Base-by-base conservation (phyloP, 64 coral and sea anemone species). In the Montipora capricornis region DNA sequence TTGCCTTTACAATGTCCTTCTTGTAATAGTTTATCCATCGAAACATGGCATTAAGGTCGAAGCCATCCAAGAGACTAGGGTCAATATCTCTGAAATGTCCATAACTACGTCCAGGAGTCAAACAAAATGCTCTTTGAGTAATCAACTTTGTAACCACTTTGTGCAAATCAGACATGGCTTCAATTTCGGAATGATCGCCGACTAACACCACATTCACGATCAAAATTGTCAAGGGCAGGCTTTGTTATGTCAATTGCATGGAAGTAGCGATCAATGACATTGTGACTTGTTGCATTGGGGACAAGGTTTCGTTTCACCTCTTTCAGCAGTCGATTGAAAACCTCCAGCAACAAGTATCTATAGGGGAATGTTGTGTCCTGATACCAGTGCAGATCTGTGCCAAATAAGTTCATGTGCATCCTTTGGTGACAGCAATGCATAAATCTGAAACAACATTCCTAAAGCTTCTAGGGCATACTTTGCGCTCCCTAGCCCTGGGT, bases 111-210 rank as follows among this genome's bases (percentile, higher is more conserved):
- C 75, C 51, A 58, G 87, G 73, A n/a, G 87, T 53, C 51, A 20
- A 69, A 58, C 45, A 44, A 24, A 89, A 89, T 53, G 87, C 74
- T 89, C 52, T 89, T 44, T 77, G 5, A 20, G 70, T 26, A 46
- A 78, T 22, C 48, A 89, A 58, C 71, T 89, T 73, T 78, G 19
- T 47, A 29, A 89, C 73, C 47, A 89, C 11, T 70, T 89, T 89
- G 19, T 50, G 79, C 79, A 81, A 81, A 81, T 81, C 79, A 81
- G 46, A 20, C 53, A 0, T 81, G 8, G 79, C n/a, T 76, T 47
- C 82, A 57, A 80, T 67, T 71, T 66, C 57, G 26, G 84, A 71
- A 84, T 92, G 90, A 92, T 74, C 80, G 80, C 74, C 50, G 84
- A 74, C 67, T 76, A 66, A 87, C 51, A 45, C 44, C 64, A 37